These are phyloP conservation scores for Acromyrmex heyeri DNA, from an alignment of 1,140 invertebrate genomes.

Conservation along the genomic window DNA sequence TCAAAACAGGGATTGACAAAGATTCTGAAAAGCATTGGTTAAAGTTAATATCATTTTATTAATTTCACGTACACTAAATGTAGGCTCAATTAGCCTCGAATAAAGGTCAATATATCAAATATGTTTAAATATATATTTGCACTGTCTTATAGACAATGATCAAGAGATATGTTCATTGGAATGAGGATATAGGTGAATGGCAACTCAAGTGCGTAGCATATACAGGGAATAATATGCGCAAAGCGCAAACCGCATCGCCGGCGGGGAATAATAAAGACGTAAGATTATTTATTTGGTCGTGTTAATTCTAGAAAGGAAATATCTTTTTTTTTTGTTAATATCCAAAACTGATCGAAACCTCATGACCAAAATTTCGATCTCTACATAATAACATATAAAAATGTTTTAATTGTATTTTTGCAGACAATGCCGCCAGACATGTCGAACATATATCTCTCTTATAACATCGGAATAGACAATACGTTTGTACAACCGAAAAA, in stretches of 20 bases:
- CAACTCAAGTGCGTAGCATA: constrained; percentile 99
- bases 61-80: constrained; percentile 12
- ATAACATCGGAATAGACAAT: constrained; percentile 81
- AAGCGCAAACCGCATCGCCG: constrained; percentile 84
- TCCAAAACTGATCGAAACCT: background rate
- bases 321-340: background rate
- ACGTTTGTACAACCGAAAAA: constrained; percentile 82
- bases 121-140: background rate
- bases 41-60: background rate
- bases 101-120: no score
- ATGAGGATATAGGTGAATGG: constrained; percentile 99
- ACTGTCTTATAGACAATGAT: constrained; percentile 92
- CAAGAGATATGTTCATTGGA: constrained; percentile 97
- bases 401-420: constrained; percentile 47
- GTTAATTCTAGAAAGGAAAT: constrained; percentile 18
- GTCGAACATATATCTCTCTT: constrained; percentile 85
- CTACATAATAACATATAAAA: constrained; percentile 19
- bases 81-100: no score
- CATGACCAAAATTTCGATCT: constrained; percentile 39
- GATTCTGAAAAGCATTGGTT: background rate
- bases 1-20: background rate
- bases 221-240: constrained; percentile 99
- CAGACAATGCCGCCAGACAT: constrained; percentile 83
- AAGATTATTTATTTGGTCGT: constrained; percentile 57
- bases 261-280: constrained; percentile 82